Percentiles rank a stretch among this genome's conserved stretches.
phyloP scores from a whole-genome alignment of 2,797 vertebrate genomes.

The Morelia viridis region DNA sequence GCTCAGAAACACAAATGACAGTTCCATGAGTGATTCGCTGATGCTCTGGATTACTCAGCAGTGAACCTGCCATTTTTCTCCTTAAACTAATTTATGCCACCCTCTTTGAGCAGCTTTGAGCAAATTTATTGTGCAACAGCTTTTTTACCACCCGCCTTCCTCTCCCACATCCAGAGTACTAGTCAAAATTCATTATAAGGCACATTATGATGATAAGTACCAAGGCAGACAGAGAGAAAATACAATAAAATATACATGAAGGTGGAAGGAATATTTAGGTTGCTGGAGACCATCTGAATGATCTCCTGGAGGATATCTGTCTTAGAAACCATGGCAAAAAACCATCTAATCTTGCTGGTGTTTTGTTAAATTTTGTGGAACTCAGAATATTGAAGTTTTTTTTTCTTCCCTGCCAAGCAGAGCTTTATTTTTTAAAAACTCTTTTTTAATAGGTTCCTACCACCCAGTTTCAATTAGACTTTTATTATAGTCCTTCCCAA shows the following conservation, averaged over 20 bases:
- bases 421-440: neutral
- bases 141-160: neutral
- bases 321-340: conserved; percentile 34
- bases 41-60: neutral
- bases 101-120: neutral
- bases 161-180: neutral
- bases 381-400: accelerated
- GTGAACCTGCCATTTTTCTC: neutral
- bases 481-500: neutral
- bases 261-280: conserved; percentile 23
- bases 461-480: neutral
- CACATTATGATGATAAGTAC: conserved; percentile 46
- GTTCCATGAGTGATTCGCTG: neutral
- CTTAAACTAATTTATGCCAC: neutral
- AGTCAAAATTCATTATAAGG: conserved; percentile 52
- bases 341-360: neutral
- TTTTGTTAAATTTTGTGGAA: conserved; percentile 15
- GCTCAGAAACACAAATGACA: neutral
- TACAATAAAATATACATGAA: conserved; percentile 56
- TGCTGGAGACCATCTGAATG: conserved; percentile 28
- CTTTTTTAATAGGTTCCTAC: neutral
- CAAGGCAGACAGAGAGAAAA: conserved; percentile 36
- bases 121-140: conserved; percentile 14
- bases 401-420: neutral
- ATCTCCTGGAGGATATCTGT: conserved; percentile 8